Evolutionary conservation across 2,113 vertebrate species (phyloP), one percentile per base, ranked within the genome.

Genomic region (Sinocyclocheilus maitianheensis): DNA sequence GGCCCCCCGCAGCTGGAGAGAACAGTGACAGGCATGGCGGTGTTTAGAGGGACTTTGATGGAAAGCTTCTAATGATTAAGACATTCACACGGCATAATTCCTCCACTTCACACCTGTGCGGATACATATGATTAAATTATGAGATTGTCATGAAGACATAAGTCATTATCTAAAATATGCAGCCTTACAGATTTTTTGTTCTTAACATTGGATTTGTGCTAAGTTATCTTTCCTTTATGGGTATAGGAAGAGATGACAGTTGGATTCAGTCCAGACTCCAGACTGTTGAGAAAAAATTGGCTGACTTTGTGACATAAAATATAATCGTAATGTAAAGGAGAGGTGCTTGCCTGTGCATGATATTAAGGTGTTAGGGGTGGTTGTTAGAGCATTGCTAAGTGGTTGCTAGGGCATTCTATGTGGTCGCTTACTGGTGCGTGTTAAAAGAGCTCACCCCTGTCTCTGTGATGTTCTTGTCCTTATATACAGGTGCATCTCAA

Each of bases 11-110:
- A 80, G 87, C 90, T 87, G 62, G 71, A 63, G 88, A 62, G 86
- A 90, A 88, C 81, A 88, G 81, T 88, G 91, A 92, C 90, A 92
- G 87, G 71, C 74, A 1, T 88, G 90, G 90, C 46, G 90, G 91
- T 92, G 14, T 84, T 84, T 88, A 72, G 48, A 55, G 74, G 81
- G 85, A 87, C 83, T 46, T 55, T 84, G 34, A 63, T 85, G 63
- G 72, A 62, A 51, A 77, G 82, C 77, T 78, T 80, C 46, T 87
- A 40, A 58, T 37, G 24, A 82, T 60, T 76, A 77, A 60, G 75
- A 85, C 86, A 60, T 83, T 71, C 11, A 43, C 22, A 24, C 37
- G 16, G 40, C n/a, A 60, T 43, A 71, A 80, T 71, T 85, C 65
- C 60, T 77, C 74, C 46, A 43, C 7, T 40, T 79, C 30, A 71